Percentiles rank a stretch among this genome's conserved stretches.
Conservation (phyloP, 2,888 invertebrate species). For the Tanytarsus gracilentus region DNA sequence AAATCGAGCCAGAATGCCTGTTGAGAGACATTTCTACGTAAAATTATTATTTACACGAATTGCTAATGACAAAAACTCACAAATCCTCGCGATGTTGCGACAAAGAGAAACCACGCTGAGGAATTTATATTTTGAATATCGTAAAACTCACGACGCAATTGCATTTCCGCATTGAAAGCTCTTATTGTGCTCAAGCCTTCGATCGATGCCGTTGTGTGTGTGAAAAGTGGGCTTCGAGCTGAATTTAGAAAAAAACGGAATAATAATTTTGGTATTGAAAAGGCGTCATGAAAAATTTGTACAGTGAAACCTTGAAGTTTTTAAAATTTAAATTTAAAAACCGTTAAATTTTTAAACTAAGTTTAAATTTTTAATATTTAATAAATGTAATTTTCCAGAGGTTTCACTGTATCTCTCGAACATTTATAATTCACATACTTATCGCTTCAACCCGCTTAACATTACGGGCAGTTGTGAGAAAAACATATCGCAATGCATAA, state of each 20-base stretch:
- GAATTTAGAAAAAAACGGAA: slow-evolving; percentile 36
- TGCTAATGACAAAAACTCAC: slow-evolving; percentile 2
- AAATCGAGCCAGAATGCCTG: slow-evolving; percentile 60
- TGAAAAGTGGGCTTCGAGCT: slow-evolving; percentile 64
- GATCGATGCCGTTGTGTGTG: slow-evolving; percentile 60
- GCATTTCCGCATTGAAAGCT: slow-evolving; percentile 52
- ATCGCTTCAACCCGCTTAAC: slow-evolving; percentile 65
- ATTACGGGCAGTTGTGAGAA: slow-evolving; percentile 64
- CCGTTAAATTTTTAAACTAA: too few relatives aligned
- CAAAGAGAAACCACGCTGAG: slow-evolving; percentile 63
- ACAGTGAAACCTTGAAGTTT: too few relatives aligned
- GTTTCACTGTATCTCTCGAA: too few relatives aligned
- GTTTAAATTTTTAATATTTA: too few relatives aligned
- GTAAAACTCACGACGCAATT: slow-evolving; percentile 52
- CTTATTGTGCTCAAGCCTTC: slow-evolving; percentile 66
- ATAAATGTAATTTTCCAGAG: too few relatives aligned
- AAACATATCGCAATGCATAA: slow-evolving; percentile 58
- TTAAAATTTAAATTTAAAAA: too few relatives aligned
- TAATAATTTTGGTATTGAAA: slow-evolving; percentile 41
- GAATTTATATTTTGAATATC: slow-evolving; percentile 53
- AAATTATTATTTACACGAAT: slow-evolving; percentile 52
- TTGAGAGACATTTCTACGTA: too few relatives aligned
- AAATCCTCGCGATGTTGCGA: slow-evolving; percentile 60
- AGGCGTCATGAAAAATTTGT: too few relatives aligned
- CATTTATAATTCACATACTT: slow-evolving; percentile 54